These are phyloP conservation scores for Eristalis tenax DNA, from an alignment of 2,888 invertebrate genomes.

Conservation along the genomic window DNA sequence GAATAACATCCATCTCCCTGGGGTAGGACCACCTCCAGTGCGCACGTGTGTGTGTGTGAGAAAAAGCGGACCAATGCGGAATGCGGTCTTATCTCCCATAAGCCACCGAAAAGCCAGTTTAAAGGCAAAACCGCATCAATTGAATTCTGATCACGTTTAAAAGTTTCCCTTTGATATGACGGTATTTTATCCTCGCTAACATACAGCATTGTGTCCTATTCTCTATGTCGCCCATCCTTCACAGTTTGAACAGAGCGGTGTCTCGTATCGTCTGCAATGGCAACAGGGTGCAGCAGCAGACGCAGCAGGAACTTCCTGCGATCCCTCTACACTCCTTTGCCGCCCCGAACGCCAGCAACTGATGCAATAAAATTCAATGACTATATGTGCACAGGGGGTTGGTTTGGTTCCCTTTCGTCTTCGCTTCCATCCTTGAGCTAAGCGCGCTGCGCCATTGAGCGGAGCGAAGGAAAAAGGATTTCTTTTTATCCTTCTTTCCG, in stretches of 20 bases:
- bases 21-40: neutral
- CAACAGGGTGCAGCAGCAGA: constrained; percentile 47
- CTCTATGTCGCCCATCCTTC: constrained; percentile 31
- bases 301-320: neutral
- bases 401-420: constrained; percentile 7
- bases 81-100: constrained; percentile 68
- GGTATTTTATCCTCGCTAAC: constrained; percentile 65
- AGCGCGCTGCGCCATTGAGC: neutral
- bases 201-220: constrained; percentile 65
- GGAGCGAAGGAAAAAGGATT: neutral
- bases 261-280: neutral
- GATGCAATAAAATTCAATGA: constrained; percentile 69
- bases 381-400: constrained; percentile 12
- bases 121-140: constrained; percentile 72
- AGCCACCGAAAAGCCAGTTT: constrained; percentile 70
- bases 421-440: constrained; percentile 4
- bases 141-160: constrained; percentile 73
- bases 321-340: no score
- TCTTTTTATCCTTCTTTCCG: neutral
- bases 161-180: constrained; percentile 72
- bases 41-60: neutral
- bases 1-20: constrained; percentile 53
- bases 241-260: neutral
- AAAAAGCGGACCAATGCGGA: constrained; percentile 63
- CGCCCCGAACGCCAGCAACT: neutral